These are phyloP conservation scores for Phodopus roborovskii DNA, from an alignment of 2,113 vertebrate genomes.

Conservation along the genomic window DNA sequence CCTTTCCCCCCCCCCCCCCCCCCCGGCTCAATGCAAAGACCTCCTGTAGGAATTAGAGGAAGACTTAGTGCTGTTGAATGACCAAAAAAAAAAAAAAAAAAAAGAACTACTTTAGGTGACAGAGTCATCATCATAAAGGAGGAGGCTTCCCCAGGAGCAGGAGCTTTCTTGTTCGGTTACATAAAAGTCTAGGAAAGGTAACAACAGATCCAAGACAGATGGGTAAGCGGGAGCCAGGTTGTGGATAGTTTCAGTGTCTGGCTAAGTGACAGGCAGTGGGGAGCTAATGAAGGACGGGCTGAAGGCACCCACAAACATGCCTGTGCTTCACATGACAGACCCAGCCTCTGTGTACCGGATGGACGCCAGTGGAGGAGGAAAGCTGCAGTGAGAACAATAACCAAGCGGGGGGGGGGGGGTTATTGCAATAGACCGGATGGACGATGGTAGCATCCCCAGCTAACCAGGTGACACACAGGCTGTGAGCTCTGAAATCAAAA, in stretches of 20 bases:
- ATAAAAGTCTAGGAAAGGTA: background rate
- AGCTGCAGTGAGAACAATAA: background rate
- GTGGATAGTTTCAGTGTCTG: background rate
- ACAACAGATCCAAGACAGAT: background rate
- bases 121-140: background rate
- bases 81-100: background rate
- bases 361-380: constrained; percentile 2
- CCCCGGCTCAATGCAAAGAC: background rate
- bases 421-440: background rate
- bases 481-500: background rate
- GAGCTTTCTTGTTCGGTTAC: background rate
- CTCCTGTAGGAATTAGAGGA: background rate
- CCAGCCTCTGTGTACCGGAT: background rate
- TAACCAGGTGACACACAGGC: background rate
- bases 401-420: constrained; percentile 28
- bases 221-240: background rate
- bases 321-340: background rate
- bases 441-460: background rate
- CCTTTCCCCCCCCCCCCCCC: background rate
- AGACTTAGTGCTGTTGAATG: background rate
- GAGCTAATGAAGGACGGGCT: background rate
- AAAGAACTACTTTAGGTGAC: background rate
- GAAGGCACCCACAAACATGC: background rate
- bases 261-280: background rate
- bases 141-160: background rate